Percentiles rank a stretch among this genome's conserved stretches.
phyloP scores from a whole-genome alignment of 1,140 invertebrate species.

The Ridgeia piscesae region DNA sequence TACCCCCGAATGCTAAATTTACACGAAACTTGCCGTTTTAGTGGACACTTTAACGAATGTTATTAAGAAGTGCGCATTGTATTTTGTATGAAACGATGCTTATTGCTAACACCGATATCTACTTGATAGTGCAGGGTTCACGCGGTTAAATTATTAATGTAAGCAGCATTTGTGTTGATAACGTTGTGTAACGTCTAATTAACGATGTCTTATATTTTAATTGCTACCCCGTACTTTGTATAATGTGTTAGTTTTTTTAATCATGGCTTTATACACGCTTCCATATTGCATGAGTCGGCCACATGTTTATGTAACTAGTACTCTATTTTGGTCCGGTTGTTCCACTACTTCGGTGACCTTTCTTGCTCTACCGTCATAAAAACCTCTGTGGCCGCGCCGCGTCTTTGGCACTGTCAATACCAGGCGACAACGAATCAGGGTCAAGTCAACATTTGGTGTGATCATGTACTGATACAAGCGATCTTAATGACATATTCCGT shows the following conservation, averaged over 20 bases:
- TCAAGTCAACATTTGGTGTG: neutral
- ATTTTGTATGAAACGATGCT: neutral
- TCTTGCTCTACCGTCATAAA: neutral
- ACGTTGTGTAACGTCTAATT: too few species aligned
- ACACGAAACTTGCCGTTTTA: too few species aligned
- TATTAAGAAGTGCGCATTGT: neutral
- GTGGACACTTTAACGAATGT: neutral
- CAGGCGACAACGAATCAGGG: neutral
- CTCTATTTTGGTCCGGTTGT: neutral
- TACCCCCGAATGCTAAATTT: too few species aligned
- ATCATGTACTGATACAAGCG: neutral
- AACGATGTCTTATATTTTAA: too few species aligned
- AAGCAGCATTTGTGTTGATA: too few species aligned
- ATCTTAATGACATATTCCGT: neutral
- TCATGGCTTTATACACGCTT: too few species aligned
- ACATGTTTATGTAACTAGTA: too few species aligned
- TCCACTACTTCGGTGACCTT: neutral
- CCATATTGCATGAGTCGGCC: too few species aligned
- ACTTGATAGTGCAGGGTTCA: neutral
- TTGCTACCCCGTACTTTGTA: too few species aligned
- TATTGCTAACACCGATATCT: neutral
- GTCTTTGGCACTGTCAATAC: neutral
- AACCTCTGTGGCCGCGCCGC: neutral
- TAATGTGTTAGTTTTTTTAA: too few species aligned
- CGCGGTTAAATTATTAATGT: too few species aligned